Evolutionary conservation across 2,888 invertebrate species (phyloP).

Genomic region (Yponomeuta plumbellus): DNA sequence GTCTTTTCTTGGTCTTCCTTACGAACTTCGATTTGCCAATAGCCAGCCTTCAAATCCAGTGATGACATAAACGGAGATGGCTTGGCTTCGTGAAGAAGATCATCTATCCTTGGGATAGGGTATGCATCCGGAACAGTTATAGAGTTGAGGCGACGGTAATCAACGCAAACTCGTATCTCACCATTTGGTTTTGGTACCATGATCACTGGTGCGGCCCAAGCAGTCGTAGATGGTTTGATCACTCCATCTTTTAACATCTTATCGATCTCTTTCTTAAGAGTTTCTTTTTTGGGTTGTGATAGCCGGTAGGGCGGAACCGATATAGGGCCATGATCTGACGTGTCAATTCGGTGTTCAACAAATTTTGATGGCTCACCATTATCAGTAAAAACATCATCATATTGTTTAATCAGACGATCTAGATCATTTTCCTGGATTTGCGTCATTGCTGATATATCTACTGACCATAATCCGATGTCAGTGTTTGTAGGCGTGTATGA

Average conservation of each 20-base stretch:
- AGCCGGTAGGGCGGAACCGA: too few species aligned
- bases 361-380: too few species aligned
- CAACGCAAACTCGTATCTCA: constrained; percentile 35
- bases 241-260: constrained; percentile 32
- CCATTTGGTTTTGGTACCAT: constrained; percentile 40
- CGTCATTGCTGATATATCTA: not conserved
- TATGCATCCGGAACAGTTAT: constrained; percentile 34
- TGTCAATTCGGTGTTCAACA: too few species aligned
- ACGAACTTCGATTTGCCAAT: constrained; percentile 30
- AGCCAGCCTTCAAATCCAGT: constrained; percentile 31
- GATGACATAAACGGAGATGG: constrained; percentile 30
- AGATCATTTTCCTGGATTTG: not conserved
- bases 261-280: constrained; percentile 28
- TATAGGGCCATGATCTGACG: too few species aligned
- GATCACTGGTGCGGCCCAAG: constrained; percentile 42
- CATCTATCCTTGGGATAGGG: constrained; percentile 46
- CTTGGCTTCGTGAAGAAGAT: constrained; percentile 33
- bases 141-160: constrained; percentile 33
- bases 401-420: too few species aligned
- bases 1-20: constrained; percentile 36
- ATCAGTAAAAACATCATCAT: too few species aligned
- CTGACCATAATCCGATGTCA: not conserved
- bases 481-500: not conserved
- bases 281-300: constrained; percentile 26
- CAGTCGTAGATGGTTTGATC: constrained; percentile 38